These are phyloP conservation scores for Lophotis ruficrista DNA, from an alignment of 2,113 vertebrate genomes.

Conservation along the genomic window DNA sequence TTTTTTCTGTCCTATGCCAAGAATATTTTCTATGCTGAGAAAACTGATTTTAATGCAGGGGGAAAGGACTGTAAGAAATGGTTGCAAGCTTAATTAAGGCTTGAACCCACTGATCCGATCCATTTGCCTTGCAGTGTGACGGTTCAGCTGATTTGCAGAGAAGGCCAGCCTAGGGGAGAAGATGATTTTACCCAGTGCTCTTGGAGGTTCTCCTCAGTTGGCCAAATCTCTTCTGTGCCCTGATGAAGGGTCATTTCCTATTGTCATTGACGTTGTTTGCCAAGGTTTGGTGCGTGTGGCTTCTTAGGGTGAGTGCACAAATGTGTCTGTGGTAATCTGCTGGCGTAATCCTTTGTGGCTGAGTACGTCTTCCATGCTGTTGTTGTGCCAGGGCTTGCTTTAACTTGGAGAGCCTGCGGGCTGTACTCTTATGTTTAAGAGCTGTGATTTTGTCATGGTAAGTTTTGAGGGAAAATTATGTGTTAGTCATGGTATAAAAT, in stretches of 20 bases:
- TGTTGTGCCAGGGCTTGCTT: conserved; percentile 34
- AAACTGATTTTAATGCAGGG: background rate
- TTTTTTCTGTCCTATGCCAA: background rate
- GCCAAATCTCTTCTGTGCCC: background rate
- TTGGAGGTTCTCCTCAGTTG: background rate
- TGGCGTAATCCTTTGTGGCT: conserved; percentile 40
- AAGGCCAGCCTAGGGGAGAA: background rate
- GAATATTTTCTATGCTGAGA: background rate
- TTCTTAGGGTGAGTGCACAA: background rate
- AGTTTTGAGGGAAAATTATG: conserved; percentile 53
- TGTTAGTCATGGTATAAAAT: conserved; percentile 65
- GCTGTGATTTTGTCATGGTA: conserved; percentile 69
- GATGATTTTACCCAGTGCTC: background rate
- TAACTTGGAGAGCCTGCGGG: conserved; percentile 38
- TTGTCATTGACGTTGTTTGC: background rate
- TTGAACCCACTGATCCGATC: background rate
- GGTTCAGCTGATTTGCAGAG: background rate
- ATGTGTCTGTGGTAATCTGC: conserved; percentile 25
- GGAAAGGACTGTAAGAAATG: background rate
- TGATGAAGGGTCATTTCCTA: background rate
- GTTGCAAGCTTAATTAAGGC: background rate
- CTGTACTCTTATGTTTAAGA: conserved; percentile 47
- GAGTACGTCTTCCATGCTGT: background rate
- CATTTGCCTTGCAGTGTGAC: background rate
- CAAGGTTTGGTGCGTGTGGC: background rate